Evolutionary conservation across 2,888 invertebrate species (phyloP), one percentile per base, ranked within the genome.

Genomic region (Nasonia oneida): DNA sequence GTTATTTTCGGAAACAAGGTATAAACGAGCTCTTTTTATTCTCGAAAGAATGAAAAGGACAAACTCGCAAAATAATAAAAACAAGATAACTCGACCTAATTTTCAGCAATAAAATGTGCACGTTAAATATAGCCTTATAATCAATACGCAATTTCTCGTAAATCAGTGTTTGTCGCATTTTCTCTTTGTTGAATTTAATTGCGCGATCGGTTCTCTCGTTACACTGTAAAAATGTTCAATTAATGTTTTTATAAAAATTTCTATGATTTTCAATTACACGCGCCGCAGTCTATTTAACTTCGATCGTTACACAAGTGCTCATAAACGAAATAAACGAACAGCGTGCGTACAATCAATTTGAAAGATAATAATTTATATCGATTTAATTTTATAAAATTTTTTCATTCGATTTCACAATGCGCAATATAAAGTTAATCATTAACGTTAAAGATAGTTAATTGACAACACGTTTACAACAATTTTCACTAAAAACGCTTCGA

Each of bases 401-500:
- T 61, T 33, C 14, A 74, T 81, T 53, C 0, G 42, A 61, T 61
- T 61, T 74, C 47, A 75, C 50, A 47, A 33, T 47, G 33, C 18
- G 33, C 64, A 77, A 57, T 42, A 71, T 50, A 83, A 75, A 80
- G 67, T 10, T 50, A 70, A 84, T 42, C 57, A 23, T 50, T 37
- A 18, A 57, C 42, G 80, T 70, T 71, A 67, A 84, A 75, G 18
- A 14, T 73, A 15, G 50, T 64, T 84, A 84, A 84, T 79, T 84
- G 79, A 79, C 84, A 75, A 80, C 29, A 29, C 15, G 47, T 50
- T 75, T 84, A 74, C 61, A 83, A 73, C 12, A 82, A 71, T 57
- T 81, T 71, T 61, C 57, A 23, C 14, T 42, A 76, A 67, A 67
- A 37, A 37, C 37, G 8, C 12, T 61, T 42, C 18, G 4, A 15